Base-by-base conservation (phyloP, 2,113 vertebrate genomes). In the Hepsetus odoe region DNA sequence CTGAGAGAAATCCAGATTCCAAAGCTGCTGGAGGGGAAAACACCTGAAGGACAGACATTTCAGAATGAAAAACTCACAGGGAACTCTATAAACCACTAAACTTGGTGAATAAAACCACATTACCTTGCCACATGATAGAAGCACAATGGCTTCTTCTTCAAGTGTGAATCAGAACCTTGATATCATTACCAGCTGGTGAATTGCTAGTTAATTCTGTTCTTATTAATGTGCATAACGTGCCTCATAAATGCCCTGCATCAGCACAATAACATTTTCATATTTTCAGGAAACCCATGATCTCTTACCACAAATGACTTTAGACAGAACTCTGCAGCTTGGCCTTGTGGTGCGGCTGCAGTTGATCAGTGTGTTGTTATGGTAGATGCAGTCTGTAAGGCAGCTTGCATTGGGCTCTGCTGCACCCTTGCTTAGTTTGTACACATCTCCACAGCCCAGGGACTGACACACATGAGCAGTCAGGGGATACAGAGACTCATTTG, bases 321-420 rank as follows among this genome's bases (percentile, higher is more conserved):
- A 33, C 0, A 88, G 56, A 44, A 58, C 55, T 0, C 9, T 40
- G 80, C 91, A 93, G 69, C 64, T 2, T 0, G 1, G 46, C 9
- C 5, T 56, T 0, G 18, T 3, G 2, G 12, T 69, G 33, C 72
- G 13, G 0, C 68, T 87, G 40, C 92, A 92, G 85, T 88, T 87
- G 16, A 76, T 62, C 33, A 93, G 71, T 10, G 70, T 75, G 0
- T 38, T 65, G 2, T 82, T 58, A 7, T 5, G 14, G 74, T 86
- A 84, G 11, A 5, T 28, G 28, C 91, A 93, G 56, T 33, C 26
- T 0, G 82, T 76, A 5, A 89, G 83, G 82, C 91, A 92, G 68
- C 5, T 82, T 30, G 24, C 32, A 11, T 81, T 79, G 26, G 32
- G 2, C 0, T 49, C 12, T 9, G 56, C 11, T 3, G 0, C 13